Evolutionary conservation across 2,797 vertebrate genomes (phyloP), one percentile per base, ranked within the genome.

Genomic region (Rhinella marina): DNA sequence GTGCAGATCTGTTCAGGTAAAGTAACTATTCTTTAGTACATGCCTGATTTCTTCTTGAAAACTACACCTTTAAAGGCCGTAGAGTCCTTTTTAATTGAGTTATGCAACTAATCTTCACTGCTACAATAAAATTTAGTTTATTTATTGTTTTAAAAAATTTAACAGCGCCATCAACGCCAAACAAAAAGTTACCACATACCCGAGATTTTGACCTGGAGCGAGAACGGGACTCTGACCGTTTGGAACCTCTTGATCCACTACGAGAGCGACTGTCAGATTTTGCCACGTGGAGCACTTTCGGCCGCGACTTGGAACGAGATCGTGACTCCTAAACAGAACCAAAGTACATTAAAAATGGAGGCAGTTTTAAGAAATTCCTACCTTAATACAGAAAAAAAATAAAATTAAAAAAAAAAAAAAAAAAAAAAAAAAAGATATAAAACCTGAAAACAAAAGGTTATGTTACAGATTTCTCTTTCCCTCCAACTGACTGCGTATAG

Each of bases 271-370:
- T 97, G 94, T 96, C 95, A 52, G 96, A 97, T 96, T 98, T 97
- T 92, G 94, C 96, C 96, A 92, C 94, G 96, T 93, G 94, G 95
- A 93, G 96, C 96, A 95, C 97, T 98, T 92, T 96, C 97, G 91
- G 93, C 95, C 92, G 96, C 96, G 96, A 98, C 96, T 98, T 98
- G 93, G 96, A 96, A 91, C 95, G 96, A 92, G 97, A 98, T 92
- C 95, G 96, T 92, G 97, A 98, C 91, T 96, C 97, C 98, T 98
- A 96, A 96, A 94, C 94, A 96, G 93, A 97, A 92, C 92, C 96
- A 41, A 92, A 92, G 91, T 94, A 93, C 93, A 95, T 97, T 96
- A 97, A 92, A 87, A 95, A 96, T 93, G 93, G 94, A 94, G 95
- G 95, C 93, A 95, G 93, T 93, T 92, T 93, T 93, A 78, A 91